These are phyloP conservation scores for Calliscelio sp. DNA, from an alignment of 2,888 invertebrate species.

Conservation along the genomic window DNA sequence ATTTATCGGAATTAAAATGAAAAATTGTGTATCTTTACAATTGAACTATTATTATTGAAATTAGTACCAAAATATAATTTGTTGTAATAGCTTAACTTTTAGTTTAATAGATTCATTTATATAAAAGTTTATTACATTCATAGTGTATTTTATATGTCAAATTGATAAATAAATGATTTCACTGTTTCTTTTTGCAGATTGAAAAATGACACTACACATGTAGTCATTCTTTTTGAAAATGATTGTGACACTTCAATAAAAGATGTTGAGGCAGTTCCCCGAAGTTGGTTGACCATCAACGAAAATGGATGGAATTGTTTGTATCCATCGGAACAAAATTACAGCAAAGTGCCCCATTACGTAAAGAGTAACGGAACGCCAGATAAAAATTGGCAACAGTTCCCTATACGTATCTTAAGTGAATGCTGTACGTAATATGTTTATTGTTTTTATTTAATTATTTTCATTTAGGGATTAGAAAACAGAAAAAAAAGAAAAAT, in stretches of 20 bases:
- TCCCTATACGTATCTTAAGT: neutral
- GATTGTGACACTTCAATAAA: neutral
- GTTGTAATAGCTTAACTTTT: neutral
- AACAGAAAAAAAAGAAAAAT: too few relatives aligned
- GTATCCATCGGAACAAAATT: neutral
- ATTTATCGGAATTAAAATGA: too few relatives aligned
- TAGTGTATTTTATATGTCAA: neutral
- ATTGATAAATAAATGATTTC: neutral
- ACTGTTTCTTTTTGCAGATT: slow-evolving; percentile 6
- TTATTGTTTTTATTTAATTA: neutral
- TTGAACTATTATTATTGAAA: too few relatives aligned
- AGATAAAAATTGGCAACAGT: slow-evolving; percentile 21
- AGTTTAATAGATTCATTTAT: neutral
- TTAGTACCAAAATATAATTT: neutral
- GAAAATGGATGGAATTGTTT: slow-evolving; percentile 5
- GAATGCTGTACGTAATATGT: slow-evolving; percentile 10
- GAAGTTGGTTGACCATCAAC: slow-evolving; percentile 2
- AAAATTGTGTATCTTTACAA: neutral
- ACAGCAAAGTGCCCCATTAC: slow-evolving; percentile 12
- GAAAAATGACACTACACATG: slow-evolving; percentile 1
- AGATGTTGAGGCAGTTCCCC: slow-evolving; percentile 7
- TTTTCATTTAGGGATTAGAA: neutral
- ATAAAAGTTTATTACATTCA: neutral
- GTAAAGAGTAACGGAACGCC: slow-evolving; percentile 9
- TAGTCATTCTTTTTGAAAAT: neutral